Evolutionary conservation across 2,888 invertebrate species (phyloP).

Genomic region (Microctonus aethiopoides): DNA sequence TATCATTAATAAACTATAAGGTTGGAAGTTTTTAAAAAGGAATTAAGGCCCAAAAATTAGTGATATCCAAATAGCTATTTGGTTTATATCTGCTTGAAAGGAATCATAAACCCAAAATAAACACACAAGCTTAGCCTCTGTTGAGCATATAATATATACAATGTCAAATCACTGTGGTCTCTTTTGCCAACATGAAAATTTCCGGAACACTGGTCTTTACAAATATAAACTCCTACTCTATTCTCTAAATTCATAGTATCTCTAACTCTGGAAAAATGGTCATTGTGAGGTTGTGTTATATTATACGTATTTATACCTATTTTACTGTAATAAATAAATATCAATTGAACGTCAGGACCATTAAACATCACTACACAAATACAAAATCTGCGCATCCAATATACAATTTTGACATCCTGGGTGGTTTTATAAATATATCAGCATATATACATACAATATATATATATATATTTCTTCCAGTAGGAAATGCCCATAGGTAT

Average conservation of each 20-base stretch:
- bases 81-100: background rate
- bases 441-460: background rate
- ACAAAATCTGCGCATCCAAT: background rate
- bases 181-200: constrained; percentile 33
- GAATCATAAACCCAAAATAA: constrained; percentile 36
- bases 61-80: too few species aligned
- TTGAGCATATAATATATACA: background rate
- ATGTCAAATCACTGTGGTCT: constrained; percentile 12
- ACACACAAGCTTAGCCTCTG: constrained; percentile 36
- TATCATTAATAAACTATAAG: too few species aligned
- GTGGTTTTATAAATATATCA: constrained; percentile 7
- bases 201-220: constrained; percentile 25
- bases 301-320: background rate
- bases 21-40: too few species aligned
- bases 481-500: background rate
- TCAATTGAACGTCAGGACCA: background rate
- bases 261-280: background rate
- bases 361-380: background rate
- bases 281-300: background rate
- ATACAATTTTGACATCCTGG: constrained; percentile 15
- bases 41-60: too few species aligned
- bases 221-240: too few species aligned
- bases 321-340: background rate
- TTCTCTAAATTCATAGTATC: background rate
- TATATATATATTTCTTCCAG: background rate